These are phyloP conservation scores for Drosophila prostipennis DNA, from an alignment of 2,888 invertebrate genomes.

Conservation along the genomic window DNA sequence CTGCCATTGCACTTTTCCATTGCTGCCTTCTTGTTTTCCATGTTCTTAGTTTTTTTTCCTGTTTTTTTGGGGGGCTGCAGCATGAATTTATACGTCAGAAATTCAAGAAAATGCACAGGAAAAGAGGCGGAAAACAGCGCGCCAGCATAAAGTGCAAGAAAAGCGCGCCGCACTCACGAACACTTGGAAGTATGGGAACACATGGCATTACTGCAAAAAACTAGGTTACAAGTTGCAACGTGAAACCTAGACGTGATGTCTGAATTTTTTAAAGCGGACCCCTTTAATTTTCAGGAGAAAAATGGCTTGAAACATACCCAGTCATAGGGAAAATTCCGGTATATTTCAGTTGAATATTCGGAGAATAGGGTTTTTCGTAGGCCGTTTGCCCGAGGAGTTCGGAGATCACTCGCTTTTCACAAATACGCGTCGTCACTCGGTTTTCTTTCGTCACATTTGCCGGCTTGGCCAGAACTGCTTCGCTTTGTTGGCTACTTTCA, in stretches of 20 bases:
- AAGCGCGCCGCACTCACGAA: slow-evolving; percentile 47
- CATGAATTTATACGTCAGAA: slow-evolving; percentile 62
- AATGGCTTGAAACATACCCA: slow-evolving; percentile 59
- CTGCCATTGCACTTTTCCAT: slow-evolving; percentile 68
- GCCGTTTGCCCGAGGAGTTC: slow-evolving; percentile 1
- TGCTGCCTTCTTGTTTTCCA: slow-evolving; percentile 25
- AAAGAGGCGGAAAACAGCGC: slow-evolving; percentile 34
- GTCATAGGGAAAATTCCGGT: not conserved
- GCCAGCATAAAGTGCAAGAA: slow-evolving; percentile 51
- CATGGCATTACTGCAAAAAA: slow-evolving; percentile 52
- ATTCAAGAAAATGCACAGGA: slow-evolving; percentile 57
- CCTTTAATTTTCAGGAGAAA: slow-evolving; percentile 18
- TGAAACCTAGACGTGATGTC: slow-evolving; percentile 58
- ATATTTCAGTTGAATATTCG: no score
- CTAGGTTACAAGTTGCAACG: slow-evolving; percentile 70
- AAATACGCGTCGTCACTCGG: slow-evolving; percentile 16
- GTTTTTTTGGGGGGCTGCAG: slow-evolving; percentile 14
- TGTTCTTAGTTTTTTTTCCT: slow-evolving; percentile 20
- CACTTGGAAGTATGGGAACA: slow-evolving; percentile 20
- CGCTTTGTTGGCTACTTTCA: slow-evolving; percentile 70
- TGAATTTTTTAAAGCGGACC: slow-evolving; percentile 36
- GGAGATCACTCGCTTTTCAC: slow-evolving; percentile 23
- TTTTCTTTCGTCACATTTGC: slow-evolving; percentile 41
- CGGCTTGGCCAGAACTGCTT: slow-evolving; percentile 67
- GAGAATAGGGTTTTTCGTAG: not conserved